phyloP scores from a whole-genome alignment of 2,888 invertebrate species.

The Thymelicus acteon region DNA sequence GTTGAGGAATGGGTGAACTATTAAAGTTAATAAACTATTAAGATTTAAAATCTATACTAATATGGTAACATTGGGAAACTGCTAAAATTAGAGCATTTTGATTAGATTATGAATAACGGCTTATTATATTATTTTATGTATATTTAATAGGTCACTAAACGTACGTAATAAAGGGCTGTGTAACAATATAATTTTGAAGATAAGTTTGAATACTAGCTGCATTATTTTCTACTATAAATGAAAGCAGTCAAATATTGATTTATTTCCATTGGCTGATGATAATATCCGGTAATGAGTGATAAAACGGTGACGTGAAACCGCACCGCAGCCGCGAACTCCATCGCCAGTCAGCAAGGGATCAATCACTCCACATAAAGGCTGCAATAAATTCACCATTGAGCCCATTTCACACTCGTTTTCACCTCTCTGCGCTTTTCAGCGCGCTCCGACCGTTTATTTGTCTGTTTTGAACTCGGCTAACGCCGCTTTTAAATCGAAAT shows the following conservation, averaged over 20 bases:
- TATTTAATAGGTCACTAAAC: no score
- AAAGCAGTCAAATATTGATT: no score
- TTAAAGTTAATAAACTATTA: no score
- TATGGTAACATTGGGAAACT: no score
- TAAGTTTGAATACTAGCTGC: no score
- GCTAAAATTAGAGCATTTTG: no score
- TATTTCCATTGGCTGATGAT: neutral
- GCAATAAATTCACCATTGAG: conserved; percentile 68
- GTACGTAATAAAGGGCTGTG: no score
- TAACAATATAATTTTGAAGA: no score
- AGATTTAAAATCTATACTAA: no score
- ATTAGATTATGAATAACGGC: no score
- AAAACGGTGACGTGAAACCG: conserved; percentile 6
- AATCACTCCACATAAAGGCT: conserved; percentile 65
- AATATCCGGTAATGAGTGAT: neutral
- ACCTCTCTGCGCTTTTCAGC: conserved; percentile 58
- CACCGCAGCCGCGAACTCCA: conserved; percentile 46
- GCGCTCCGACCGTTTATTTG: conserved; percentile 43
- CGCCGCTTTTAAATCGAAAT: conserved; percentile 9
- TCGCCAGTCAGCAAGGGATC: conserved; percentile 59
- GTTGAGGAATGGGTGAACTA: neutral
- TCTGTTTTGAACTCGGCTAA: conserved; percentile 34
- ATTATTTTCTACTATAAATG: no score
- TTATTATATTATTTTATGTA: no score
- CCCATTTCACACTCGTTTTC: conserved; percentile 76